These are phyloP conservation scores for Biston betularia DNA, from an alignment of 2,888 invertebrate species.

Conservation along the genomic window DNA sequence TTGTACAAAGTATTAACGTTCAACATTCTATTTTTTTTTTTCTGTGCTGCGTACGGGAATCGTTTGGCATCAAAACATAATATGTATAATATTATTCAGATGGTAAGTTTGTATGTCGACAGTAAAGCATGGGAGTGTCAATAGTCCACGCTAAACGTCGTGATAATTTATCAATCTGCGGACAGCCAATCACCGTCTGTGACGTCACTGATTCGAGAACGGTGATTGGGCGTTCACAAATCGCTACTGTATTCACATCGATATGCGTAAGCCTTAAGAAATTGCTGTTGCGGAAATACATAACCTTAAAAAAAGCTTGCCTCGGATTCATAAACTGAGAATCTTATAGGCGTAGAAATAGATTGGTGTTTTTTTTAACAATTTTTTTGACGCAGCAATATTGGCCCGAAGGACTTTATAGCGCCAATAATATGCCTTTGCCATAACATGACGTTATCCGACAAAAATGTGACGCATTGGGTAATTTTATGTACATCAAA, in stretches of 20 bases:
- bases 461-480: constrained; percentile 16
- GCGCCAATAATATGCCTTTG: constrained; percentile 15
- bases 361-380: constrained; percentile 24
- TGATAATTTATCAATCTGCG: neutral
- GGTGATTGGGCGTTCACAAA: neutral
- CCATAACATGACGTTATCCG: neutral
- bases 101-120: constrained; percentile 62
- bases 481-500: neutral
- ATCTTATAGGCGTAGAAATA: constrained; percentile 23
- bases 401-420: constrained; percentile 10
- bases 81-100: constrained; percentile 57
- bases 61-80: constrained; percentile 55
- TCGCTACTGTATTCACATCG: neutral
- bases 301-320: constrained; percentile 26
- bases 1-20: constrained; percentile 23
- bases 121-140: constrained; percentile 49
- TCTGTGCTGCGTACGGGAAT: constrained; percentile 64
- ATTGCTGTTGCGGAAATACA: constrained; percentile 19
- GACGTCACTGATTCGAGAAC: neutral
- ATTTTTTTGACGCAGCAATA: constrained; percentile 19
- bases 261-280: neutral
- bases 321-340: constrained; percentile 17
- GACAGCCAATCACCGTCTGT: constrained; percentile 1
- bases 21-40: constrained; percentile 51
- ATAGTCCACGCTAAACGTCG: neutral